These are phyloP conservation scores for Lepisosteus oculatus DNA, from an alignment of 2,113 vertebrate genomes.

Conservation along the genomic window DNA sequence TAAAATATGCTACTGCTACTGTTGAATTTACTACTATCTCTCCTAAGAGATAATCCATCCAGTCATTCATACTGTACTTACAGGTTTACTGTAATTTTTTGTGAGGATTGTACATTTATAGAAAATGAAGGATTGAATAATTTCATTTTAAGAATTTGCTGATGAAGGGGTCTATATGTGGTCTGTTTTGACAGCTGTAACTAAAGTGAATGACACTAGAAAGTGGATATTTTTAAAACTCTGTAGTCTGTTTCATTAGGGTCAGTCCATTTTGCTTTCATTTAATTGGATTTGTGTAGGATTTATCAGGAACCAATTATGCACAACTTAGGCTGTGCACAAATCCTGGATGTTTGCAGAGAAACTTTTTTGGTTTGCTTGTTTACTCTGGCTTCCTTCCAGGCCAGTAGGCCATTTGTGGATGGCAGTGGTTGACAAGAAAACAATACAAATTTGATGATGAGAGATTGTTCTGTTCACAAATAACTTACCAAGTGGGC, in stretches of 20 bases:
- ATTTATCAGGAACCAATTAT: conserved; percentile 33
- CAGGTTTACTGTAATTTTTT: no score
- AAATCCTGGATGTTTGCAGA: conserved; percentile 53
- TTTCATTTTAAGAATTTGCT: background rate
- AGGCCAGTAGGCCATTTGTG: conserved; percentile 45
- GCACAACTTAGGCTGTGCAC: conserved; percentile 36
- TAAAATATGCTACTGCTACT: no score
- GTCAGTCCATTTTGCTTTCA: conserved; percentile 34
- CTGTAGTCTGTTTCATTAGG: conserved; percentile 27
- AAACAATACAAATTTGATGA: conserved; percentile 51
- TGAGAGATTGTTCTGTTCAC: conserved; percentile 48
- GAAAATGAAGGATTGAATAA: background rate
- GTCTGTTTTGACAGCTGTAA: background rate
- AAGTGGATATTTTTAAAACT: conserved; percentile 19
- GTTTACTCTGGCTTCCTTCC: conserved; percentile 57
- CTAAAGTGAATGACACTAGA: background rate
- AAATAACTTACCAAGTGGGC: conserved; percentile 28
- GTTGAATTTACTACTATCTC: no score
- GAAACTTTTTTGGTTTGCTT: conserved; percentile 46
- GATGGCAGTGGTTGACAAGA: conserved; percentile 51
- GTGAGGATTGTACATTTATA: background rate
- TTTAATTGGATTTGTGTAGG: conserved; percentile 36
- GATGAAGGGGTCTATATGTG: background rate
- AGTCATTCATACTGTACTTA: no score
- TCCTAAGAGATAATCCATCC: no score